phyloP scores from a whole-genome alignment of 1,140 invertebrate genomes.

The honey bee (Apis mellifera) region Amel_HAv3.1 CM009942.2:5593501-5594000 shows the following conservation, averaged over 20 bases:
- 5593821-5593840: not conserved
- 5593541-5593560: slow-evolving; percentile 21
- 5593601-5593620: slow-evolving; percentile 38
- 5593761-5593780: not conserved
- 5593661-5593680: slow-evolving; percentile 57
- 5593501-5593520: not conserved
- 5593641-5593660: slow-evolving; percentile 69
- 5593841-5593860: not conserved
- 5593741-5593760: not conserved
- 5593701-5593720: slow-evolving; percentile 38
- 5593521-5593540: not conserved
- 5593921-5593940: no score
- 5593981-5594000: no score
- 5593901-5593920: no score
- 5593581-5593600: slow-evolving; percentile 18
- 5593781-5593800: not conserved
- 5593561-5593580: not conserved
- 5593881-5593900: no score
- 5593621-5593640: slow-evolving; percentile 55
- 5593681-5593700: slow-evolving; percentile 53
- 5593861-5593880: no score
- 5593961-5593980: no score
- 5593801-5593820: not conserved
- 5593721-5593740: slow-evolving; percentile 24
- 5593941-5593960: no score